These are phyloP conservation scores for Dolichotis patagonum DNA, from an alignment of 2,113 vertebrate species.

Conservation along the genomic window DNA sequence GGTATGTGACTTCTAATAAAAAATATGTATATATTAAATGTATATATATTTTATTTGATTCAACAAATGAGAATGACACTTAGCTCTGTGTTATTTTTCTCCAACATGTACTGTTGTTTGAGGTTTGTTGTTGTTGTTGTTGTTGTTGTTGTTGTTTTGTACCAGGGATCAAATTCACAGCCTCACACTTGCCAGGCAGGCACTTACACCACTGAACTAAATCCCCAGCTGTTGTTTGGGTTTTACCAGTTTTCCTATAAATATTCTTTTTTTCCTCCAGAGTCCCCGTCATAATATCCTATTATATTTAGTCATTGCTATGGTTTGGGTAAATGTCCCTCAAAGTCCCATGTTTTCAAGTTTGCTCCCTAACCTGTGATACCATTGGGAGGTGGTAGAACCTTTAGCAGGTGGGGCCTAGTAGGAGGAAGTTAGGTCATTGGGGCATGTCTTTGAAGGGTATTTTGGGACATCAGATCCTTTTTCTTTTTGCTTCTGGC, in stretches of 20 bases:
- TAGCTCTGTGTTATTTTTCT: background rate
- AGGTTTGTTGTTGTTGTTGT: too few species aligned
- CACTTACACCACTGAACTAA: too few species aligned
- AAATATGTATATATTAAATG: background rate
- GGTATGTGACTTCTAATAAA: background rate
- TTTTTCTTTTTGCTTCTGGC: background rate
- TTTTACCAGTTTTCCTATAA: background rate
- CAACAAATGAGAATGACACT: background rate
- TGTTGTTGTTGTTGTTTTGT: too few species aligned
- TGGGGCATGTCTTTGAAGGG: too few species aligned
- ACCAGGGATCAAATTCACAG: too few species aligned
- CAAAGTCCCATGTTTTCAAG: background rate
- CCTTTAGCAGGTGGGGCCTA: background rate
- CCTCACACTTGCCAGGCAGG: too few species aligned
- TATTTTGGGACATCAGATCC: background rate
- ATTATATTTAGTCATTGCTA: background rate
- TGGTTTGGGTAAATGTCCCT: background rate
- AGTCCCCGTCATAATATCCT: background rate
- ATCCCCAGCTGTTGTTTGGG: background rate
- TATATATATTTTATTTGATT: background rate
- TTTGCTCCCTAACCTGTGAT: background rate
- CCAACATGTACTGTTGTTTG: background rate
- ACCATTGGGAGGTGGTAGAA: background rate
- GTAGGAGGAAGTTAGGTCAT: background rate
- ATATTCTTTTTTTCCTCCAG: background rate